phyloP scores from a whole-genome alignment of 2,113 vertebrate genomes.

The Nibea albiflora region DNA sequence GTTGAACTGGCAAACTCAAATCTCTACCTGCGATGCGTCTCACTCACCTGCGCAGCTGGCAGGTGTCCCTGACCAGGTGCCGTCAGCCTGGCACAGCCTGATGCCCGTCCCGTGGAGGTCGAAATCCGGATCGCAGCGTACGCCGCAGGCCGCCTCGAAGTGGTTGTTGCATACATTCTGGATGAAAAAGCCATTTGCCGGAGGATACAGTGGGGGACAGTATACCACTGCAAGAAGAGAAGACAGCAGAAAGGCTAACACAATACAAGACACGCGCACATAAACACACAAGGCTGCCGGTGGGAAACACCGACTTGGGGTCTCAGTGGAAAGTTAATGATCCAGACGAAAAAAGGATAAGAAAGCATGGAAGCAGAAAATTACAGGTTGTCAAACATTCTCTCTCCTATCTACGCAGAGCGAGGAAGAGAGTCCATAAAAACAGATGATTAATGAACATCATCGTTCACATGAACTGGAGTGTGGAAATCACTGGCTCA shows the following conservation, averaged over 20 bases:
- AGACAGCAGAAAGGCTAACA: neutral
- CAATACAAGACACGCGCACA: slow-evolving; percentile 2
- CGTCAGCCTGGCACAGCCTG: slow-evolving; percentile 91
- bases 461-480: slow-evolving; percentile 16
- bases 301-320: slow-evolving; percentile 11
- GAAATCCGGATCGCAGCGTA: slow-evolving; percentile 91
- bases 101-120: slow-evolving; percentile 93
- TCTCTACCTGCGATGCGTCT: too few relatives aligned
- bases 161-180: slow-evolving; percentile 95
- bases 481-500: slow-evolving; percentile 36
- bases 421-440: slow-evolving; percentile 16
- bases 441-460: slow-evolving; percentile 43
- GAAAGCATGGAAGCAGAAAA: slow-evolving; percentile 49
- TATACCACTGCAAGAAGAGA: slow-evolving; percentile 84
- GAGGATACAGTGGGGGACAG: slow-evolving; percentile 89
- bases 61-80: slow-evolving; percentile 91
- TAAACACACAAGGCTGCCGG: neutral
- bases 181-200: slow-evolving; percentile 94
- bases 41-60: slow-evolving; percentile 90
- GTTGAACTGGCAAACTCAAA: too few relatives aligned
- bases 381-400: slow-evolving; percentile 47
- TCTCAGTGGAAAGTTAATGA: slow-evolving; percentile 34
- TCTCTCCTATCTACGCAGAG: neutral
- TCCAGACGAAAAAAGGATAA: slow-evolving; percentile 33
- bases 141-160: slow-evolving; percentile 94